A percentile compares a stretch with the other conserved stretches of the same genome.
These are phyloP conservation scores for Gallinago stenura DNA, from an alignment of 2,797 vertebrate genomes.

Conservation along the genomic window DNA sequence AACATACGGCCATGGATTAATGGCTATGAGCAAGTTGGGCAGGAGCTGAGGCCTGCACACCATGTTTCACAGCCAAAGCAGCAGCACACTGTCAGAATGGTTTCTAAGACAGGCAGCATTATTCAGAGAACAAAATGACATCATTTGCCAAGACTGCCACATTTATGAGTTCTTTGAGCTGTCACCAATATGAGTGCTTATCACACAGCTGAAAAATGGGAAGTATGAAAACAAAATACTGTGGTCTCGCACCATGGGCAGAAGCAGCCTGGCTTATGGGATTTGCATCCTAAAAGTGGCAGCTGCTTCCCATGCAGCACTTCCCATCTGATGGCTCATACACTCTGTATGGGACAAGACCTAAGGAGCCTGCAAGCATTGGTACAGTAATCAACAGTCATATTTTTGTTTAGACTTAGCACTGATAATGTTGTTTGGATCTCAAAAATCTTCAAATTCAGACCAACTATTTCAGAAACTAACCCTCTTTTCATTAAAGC, in stretches of 20 bases:
- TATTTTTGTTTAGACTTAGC: not conserved
- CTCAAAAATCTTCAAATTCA: not conserved
- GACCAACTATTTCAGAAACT: not conserved
- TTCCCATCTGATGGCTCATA: not conserved
- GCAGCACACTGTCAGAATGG: rapidly evolving
- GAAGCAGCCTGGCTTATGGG: not conserved
- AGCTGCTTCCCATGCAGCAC: not conserved
- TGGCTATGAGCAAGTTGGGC: not conserved
- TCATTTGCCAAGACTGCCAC: not conserved
- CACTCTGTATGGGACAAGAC: not conserved
- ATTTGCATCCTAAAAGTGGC: not conserved
- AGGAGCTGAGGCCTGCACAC: not conserved
- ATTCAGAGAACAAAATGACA: not conserved
- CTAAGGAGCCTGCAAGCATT: not conserved
- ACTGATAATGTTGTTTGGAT: not conserved
- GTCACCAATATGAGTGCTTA: not conserved
- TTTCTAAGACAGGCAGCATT: not conserved
- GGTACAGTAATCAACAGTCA: not conserved
- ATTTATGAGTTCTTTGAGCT: not conserved
- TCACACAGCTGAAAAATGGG: not conserved
- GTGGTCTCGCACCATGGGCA: not conserved
- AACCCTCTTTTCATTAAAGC: not conserved
- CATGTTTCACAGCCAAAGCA: not conserved
- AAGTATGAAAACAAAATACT: not conserved
- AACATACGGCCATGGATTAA: rapidly evolving